phyloP scores from a whole-genome alignment of 2,113 vertebrate genomes.

The Myotis brandtii region DNA sequence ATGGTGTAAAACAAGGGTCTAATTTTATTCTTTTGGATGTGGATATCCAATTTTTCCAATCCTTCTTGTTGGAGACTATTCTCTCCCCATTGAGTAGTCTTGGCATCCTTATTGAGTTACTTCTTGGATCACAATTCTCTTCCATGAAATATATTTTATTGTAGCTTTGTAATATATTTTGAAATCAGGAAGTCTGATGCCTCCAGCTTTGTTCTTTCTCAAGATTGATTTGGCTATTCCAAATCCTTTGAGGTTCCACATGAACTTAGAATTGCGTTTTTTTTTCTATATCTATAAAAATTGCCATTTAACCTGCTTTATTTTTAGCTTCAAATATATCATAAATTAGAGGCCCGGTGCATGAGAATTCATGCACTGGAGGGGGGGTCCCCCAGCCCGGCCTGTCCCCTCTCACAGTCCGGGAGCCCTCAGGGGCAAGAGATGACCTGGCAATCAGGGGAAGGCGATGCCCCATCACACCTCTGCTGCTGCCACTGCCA shows the following conservation, averaged over 20 bases:
- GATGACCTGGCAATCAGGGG: too few species aligned
- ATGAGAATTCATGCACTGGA: too few species aligned
- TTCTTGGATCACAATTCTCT: background rate
- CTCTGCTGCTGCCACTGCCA: too few species aligned
- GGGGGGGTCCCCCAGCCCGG: too few species aligned
- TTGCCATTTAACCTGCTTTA: background rate
- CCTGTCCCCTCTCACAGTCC: too few species aligned
- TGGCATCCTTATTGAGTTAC: background rate
- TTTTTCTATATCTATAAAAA: background rate
- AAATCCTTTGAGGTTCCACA: background rate
- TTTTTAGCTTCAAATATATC: background rate
- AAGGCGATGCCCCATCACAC: too few species aligned
- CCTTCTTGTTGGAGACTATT: background rate
- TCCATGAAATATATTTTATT: background rate
- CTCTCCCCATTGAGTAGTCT: background rate
- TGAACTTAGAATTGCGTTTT: background rate
- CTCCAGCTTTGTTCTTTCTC: background rate
- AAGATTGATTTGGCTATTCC: background rate
- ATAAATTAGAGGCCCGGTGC: too few species aligned
- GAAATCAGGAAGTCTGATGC: background rate
- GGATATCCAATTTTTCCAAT: background rate
- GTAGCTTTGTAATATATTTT: conserved; percentile 2
- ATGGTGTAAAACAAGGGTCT: background rate
- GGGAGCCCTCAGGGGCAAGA: too few species aligned
- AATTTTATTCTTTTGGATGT: background rate